Evolutionary conservation across 2,888 invertebrate species (phyloP).

Genomic region (Ernsta delagoae): DNA sequence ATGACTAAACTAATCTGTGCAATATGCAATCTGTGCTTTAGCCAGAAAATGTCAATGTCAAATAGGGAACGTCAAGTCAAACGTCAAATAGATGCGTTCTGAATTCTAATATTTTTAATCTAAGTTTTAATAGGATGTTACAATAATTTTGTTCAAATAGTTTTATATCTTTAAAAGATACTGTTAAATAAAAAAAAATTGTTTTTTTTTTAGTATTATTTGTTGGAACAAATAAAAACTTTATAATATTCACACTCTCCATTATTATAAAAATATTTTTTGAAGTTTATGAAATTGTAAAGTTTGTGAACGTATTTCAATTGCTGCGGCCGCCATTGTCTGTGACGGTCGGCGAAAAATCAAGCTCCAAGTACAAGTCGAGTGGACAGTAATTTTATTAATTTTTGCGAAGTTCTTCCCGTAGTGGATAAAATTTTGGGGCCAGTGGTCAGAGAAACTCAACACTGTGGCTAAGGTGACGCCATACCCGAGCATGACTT

Average conservation of each 20-base stretch:
- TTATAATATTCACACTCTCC: too few species aligned
- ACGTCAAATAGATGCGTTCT: too few species aligned
- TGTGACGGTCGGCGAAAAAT: conserved; percentile 43
- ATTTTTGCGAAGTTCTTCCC: conserved; percentile 11
- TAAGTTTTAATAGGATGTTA: too few species aligned
- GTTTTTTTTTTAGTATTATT: too few species aligned
- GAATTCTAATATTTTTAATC: too few species aligned
- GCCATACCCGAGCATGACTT: conserved; percentile 84
- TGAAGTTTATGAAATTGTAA: too few species aligned
- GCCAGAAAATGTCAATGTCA: not conserved
- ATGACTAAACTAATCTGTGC: not conserved
- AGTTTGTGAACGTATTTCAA: conserved; percentile 29
- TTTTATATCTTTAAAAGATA: too few species aligned
- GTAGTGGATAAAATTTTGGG: conserved; percentile 31
- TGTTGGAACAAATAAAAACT: too few species aligned
- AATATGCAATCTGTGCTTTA: not conserved
- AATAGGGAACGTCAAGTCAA: not conserved
- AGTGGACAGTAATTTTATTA: conserved; percentile 13
- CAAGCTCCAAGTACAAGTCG: conserved; percentile 11
- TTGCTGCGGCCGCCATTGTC: conserved; percentile 32
- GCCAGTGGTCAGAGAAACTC: conserved; percentile 52
- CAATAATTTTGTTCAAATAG: too few species aligned
- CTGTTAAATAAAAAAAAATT: too few species aligned
- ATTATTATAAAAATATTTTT: not conserved
- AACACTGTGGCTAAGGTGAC: conserved; percentile 81